Base-by-base conservation (phyloP, 2,113 vertebrate genomes). In the Ophiodon elongatus region DNA sequence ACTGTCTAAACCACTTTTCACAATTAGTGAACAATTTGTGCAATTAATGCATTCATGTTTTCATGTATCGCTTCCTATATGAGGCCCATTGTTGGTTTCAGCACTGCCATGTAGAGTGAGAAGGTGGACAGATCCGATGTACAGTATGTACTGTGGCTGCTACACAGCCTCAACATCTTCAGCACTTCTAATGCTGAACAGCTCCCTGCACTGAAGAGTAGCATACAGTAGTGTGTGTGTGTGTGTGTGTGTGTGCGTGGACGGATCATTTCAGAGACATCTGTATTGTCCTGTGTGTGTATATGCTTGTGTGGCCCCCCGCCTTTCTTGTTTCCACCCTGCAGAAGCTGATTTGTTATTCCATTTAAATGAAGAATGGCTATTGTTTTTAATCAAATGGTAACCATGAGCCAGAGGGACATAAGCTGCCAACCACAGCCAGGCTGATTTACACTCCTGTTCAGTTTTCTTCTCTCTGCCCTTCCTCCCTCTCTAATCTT, bases 361-460 rank as follows among this genome's bases (percentile, higher is more conserved):
- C 92, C 82, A 92, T 93, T 95, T 92, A 92, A 93, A 95, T 94
- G 91, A 94, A 89, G 90, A 93, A 93, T 89, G 69, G 87, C 81
- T 92, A 92, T 94, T 94, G 87, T 94, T 92, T 93, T 95, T 94
- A 94, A 95, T 95, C 94, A 93, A 92, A 88, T 76, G 79, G 88
- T 89, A 82, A 88, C 92, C 91, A 86, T 84, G 85, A 93, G 92
- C 91, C 82, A 76, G 82, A 90, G 92, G 92, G 82, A 93, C 82
- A 89, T 65, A 68, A 45, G 65, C 77, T 86, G 84, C 83, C 65
- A 78, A 88, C 88, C 83, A 86, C 86, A 86, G 89, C 83, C 79
- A 75, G 67, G 52, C 92, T 93, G 88, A 90, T 90, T 92, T 92
- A 93, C 81, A 69, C 76, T 57, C 78, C 39, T 54, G 39, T 73